Evolutionary conservation across 2,797 vertebrate species (phyloP).

Genomic region (Fringilla coelebs): DNA sequence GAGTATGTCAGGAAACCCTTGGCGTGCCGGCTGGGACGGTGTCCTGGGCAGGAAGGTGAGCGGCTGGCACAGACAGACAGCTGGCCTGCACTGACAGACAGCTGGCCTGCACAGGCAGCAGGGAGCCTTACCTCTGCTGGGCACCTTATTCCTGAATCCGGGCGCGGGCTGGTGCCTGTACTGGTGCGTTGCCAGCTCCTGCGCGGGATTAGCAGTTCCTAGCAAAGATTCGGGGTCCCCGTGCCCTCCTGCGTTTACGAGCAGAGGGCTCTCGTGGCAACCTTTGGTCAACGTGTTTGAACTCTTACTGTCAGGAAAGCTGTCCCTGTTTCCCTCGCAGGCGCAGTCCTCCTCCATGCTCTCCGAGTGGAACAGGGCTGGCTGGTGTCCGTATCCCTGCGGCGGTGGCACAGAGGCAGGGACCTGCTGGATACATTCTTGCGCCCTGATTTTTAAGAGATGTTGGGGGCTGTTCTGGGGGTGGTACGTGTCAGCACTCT

Average conservation of each 20-base stretch:
- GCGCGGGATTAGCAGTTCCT: constrained; percentile 78
- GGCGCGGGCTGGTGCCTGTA: constrained; percentile 79
- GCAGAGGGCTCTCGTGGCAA: constrained; percentile 74
- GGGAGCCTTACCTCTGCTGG: constrained; percentile 84
- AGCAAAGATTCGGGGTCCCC: constrained; percentile 85
- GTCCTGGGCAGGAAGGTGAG: neutral
- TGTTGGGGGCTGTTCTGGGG: constrained; percentile 81
- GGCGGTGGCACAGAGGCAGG: neutral
- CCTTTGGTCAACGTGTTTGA: constrained; percentile 79
- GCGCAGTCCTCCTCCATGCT: constrained; percentile 97
- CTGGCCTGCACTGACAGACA: neutral
- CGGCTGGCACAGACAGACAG: neutral
- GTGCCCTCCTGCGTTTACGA: constrained; percentile 74
- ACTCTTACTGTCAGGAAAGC: constrained; percentile 78
- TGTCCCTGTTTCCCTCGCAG: constrained; percentile 72
- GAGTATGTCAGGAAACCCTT: neutral
- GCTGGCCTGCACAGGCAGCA: neutral
- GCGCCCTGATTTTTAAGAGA: constrained; percentile 88
- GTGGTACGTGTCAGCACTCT: constrained; percentile 75
- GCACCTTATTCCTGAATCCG: constrained; percentile 73
- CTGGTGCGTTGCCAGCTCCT: constrained; percentile 81
- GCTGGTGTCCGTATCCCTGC: constrained; percentile 72
- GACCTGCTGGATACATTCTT: constrained; percentile 79
- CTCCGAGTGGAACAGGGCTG: constrained; percentile 86
- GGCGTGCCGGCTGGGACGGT: neutral